phyloP scores from a whole-genome alignment of 2,888 invertebrate genomes.

The Polymixis flavicincta region DNA sequence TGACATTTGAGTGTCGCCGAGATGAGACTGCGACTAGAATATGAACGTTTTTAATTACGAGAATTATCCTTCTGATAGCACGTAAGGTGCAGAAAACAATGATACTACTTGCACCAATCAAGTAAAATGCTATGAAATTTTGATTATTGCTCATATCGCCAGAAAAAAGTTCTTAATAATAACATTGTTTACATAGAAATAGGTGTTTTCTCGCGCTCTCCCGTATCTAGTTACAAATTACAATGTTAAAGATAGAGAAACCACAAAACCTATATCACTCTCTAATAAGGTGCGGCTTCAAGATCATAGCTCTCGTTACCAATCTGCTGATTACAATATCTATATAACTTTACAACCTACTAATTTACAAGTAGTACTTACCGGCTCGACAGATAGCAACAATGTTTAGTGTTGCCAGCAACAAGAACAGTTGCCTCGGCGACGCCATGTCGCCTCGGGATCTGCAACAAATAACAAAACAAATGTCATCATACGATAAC shows the following conservation, averaged over 20 bases:
- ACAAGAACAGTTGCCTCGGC: slow-evolving; percentile 68
- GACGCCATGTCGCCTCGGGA: slow-evolving; percentile 80
- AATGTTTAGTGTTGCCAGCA: slow-evolving; percentile 71
- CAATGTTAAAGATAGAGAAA: slow-evolving; percentile 13
- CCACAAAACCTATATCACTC: slow-evolving; percentile 22
- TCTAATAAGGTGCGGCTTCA: slow-evolving; percentile 18
- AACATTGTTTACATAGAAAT: background rate
- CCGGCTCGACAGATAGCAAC: slow-evolving; percentile 75
- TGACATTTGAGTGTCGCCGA: too few species aligned
- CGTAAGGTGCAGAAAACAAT: background rate
- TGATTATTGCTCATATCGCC: too few species aligned
- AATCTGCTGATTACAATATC: slow-evolving; percentile 8
- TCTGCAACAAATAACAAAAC: slow-evolving; percentile 72
- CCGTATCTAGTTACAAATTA: background rate
- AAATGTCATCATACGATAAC: background rate
- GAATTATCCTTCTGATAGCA: too few species aligned
- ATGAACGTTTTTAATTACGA: too few species aligned
- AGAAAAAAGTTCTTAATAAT: background rate
- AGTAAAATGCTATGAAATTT: background rate
- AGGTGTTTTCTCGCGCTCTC: background rate
- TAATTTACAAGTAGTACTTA: slow-evolving; percentile 62
- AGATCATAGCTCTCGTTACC: background rate
- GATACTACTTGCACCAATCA: background rate
- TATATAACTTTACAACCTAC: background rate
- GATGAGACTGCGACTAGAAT: too few species aligned